A percentile compares a stretch with the other conserved stretches of the same genome.
Evolutionary conservation across 2,888 invertebrate genomes (phyloP).

Genomic region (Chrysomela aeneicollis): DNA sequence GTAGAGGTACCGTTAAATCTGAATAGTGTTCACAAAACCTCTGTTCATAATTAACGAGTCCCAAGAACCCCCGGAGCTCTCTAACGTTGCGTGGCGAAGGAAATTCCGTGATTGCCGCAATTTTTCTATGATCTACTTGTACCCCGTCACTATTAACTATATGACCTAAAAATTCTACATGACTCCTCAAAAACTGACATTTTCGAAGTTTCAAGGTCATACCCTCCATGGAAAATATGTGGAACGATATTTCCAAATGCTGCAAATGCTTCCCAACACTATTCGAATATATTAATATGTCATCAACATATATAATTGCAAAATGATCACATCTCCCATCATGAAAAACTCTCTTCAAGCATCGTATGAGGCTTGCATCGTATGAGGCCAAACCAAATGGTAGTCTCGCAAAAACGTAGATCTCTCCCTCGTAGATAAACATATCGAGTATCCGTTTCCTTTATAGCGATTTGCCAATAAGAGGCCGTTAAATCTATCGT

Average conservation of each 20-base stretch:
- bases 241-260: background rate
- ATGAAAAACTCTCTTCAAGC: slow-evolving; percentile 11
- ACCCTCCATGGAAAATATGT: background rate
- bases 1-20: slow-evolving; percentile 3
- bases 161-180: slow-evolving; percentile 18
- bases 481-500: background rate
- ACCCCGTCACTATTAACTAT: slow-evolving; percentile 4
- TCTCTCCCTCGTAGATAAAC: slow-evolving; percentile 27
- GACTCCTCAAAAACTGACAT: slow-evolving; percentile 13
- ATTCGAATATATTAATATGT: slow-evolving; percentile 16
- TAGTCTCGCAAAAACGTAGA: slow-evolving; percentile 22
- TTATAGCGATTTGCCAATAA: slow-evolving; percentile 38
- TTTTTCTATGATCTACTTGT: slow-evolving; percentile 15
- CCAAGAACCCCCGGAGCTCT: slow-evolving; percentile 24
- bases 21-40: slow-evolving; percentile 25
- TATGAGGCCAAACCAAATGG: slow-evolving; percentile 21
- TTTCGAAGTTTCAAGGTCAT: slow-evolving; percentile 23
- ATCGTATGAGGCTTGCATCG: no score
- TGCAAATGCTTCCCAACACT: no score
- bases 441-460: slow-evolving; percentile 31
- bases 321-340: slow-evolving; percentile 3
- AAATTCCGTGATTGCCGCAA: slow-evolving; percentile 24
- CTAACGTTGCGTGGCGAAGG: slow-evolving; percentile 24
- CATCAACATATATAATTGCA: slow-evolving; percentile 19
- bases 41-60: slow-evolving; percentile 23